Base-by-base conservation (phyloP, 2,797 vertebrate species). In the Manis pentadactyla region DNA sequence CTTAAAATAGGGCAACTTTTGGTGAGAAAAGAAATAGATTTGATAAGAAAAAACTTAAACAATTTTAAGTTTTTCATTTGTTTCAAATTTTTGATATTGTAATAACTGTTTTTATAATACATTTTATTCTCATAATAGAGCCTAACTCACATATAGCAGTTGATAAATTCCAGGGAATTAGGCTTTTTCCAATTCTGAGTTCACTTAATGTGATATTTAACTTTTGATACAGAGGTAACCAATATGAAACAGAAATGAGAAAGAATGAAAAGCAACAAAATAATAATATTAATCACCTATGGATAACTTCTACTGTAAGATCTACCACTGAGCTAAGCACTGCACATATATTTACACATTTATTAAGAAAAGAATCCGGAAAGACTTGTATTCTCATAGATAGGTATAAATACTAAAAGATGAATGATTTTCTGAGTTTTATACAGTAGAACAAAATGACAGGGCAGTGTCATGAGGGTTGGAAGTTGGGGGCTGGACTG, bases 401-500 rank as follows among this genome's bases (percentile, higher is more conserved):
- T 34, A 51, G 27, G 15, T 55, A 2, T 55, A 71, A 92, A 68
- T n/a, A 64, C 19, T 82, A 73, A 95, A 3, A 92, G 7, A 77
- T 13, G 34, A 27, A 90, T 53, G 42, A 90, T 55, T 86, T 92
- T 12, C 18, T 53, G 25, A 88, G 39, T 1, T 46, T 29, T 81
- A 29, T 42, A n/a, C 21, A 83, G 12, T 15, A 79, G 29, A 42
- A 90, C 23, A 84, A n/a, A 85, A 64, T 77, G 11, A 19, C 18
- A 77, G 46, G 11, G 7, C 21, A 59, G 11, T 13, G 31, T 34
- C 37, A 3, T 2, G 15, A 13, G 51, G 18, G 8, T 57, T 4
- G 1, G 4, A 14, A 23, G 3, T 21, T 25, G 19, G 0, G 0
- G 19, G 18, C 19, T 73, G 9, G 63, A 23, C 9, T 31, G 1